These are phyloP conservation scores for Tetrax tetrax DNA, from an alignment of 2,113 vertebrate species.

Conservation along the genomic window DNA sequence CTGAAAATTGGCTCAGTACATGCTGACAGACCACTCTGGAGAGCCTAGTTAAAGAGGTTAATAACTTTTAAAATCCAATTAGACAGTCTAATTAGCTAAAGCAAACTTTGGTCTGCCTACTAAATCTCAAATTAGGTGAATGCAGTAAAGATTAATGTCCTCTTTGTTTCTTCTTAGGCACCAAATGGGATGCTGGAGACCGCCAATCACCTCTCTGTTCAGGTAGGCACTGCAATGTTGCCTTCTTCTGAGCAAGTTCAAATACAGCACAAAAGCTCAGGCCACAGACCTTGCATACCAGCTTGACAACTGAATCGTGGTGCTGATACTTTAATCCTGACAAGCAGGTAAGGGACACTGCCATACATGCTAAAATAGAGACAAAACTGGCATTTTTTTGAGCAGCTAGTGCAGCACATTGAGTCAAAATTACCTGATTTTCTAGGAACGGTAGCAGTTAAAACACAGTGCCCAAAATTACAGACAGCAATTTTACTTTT, in stretches of 20 bases:
- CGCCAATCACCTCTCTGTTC: background rate
- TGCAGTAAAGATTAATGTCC: background rate
- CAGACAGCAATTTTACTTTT: background rate
- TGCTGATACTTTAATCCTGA: background rate
- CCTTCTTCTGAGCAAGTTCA: background rate
- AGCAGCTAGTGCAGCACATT: accelerated
- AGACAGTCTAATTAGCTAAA: constrained; percentile 50
- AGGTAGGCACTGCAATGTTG: accelerated
- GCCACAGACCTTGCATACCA: background rate
- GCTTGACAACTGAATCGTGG: accelerated
- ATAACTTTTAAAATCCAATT: constrained; percentile 47
- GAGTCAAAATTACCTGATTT: background rate
- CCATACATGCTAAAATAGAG: background rate
- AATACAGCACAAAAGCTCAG: background rate
- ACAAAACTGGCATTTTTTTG: background rate
- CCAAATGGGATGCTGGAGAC: background rate
- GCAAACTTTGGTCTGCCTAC: constrained; percentile 26
- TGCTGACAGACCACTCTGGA: background rate
- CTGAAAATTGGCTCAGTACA: background rate
- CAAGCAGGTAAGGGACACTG: background rate
- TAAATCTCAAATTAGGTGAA: constrained; percentile 35
- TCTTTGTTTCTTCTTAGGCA: background rate
- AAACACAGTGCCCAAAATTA: background rate
- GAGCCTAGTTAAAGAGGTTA: constrained; percentile 42
- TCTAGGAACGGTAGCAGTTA: background rate